These are phyloP conservation scores for Brachypteracias leptosomus DNA, from an alignment of 2,113 vertebrate species.

Conservation along the genomic window DNA sequence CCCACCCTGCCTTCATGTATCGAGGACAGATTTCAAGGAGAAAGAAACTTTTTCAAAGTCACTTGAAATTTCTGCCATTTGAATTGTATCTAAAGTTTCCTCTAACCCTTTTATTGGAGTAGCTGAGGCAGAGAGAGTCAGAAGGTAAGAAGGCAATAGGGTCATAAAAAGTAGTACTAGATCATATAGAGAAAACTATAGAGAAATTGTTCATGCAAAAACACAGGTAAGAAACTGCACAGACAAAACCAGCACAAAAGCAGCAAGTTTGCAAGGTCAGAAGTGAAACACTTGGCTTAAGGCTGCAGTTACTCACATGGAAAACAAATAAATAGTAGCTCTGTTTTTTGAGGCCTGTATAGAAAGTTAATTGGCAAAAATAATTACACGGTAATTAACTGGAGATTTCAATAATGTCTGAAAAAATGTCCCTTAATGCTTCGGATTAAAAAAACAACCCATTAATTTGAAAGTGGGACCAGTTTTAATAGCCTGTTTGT, in stretches of 20 bases:
- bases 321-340: not conserved
- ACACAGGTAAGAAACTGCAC: not conserved
- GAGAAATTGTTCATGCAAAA: not conserved
- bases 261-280: not conserved
- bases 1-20: not conserved
- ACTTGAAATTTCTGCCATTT: not conserved
- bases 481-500: slow-evolving; percentile 63
- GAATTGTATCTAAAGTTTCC: not conserved
- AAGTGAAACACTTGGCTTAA: not conserved
- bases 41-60: not conserved
- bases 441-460: slow-evolving; percentile 34
- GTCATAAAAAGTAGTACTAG: not conserved
- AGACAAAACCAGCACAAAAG: not conserved
- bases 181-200: not conserved
- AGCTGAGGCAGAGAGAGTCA: not conserved
- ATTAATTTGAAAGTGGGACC: slow-evolving; percentile 58
- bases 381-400: not conserved
- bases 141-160: not conserved
- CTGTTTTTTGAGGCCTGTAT: not conserved
- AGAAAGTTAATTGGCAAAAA: not conserved
- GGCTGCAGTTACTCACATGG: not conserved
- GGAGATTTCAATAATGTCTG: not conserved
- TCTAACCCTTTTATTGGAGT: not conserved
- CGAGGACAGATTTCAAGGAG: not conserved
- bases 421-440: slow-evolving; percentile 47